phyloP scores from a whole-genome alignment of 2,113 vertebrate species.

The Elaphurus davidianus region DNA sequence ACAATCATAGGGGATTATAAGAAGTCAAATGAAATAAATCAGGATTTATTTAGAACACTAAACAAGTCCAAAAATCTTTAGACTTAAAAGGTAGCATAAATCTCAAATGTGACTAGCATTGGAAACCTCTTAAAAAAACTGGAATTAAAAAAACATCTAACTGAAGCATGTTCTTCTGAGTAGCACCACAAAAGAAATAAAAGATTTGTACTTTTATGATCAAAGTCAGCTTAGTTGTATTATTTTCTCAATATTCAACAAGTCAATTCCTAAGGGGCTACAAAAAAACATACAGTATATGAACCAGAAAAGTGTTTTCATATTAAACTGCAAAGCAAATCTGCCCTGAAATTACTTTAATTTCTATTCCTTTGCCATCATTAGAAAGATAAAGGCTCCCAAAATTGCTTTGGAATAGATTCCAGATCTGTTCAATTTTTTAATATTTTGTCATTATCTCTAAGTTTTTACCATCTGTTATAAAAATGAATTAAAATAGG shows the following conservation, averaged over 20 bases:
- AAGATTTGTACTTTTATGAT: constrained; percentile 56
- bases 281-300: background rate
- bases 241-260: constrained; percentile 50
- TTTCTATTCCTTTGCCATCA: constrained; percentile 1
- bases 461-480: background rate
- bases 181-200: constrained; percentile 45
- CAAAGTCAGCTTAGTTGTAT: constrained; percentile 29
- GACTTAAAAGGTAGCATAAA: constrained; percentile 24
- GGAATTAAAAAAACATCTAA: constrained; percentile 9
- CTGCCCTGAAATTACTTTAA: constrained; percentile 37
- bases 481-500: constrained; percentile 11
- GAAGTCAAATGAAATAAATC: constrained; percentile 5
- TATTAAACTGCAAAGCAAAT: constrained; percentile 15
- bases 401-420: background rate
- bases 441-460: background rate
- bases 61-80: constrained; percentile 59
- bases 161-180: constrained; percentile 50
- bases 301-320: constrained; percentile 10
- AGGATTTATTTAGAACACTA: constrained; percentile 48
- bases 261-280: background rate
- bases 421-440: background rate
- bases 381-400: background rate
- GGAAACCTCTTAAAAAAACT: constrained; percentile 15
- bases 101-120: constrained; percentile 34
- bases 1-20: constrained; percentile 37